A percentile compares a stretch with the other conserved stretches of the same genome.
Evolutionary conservation across 2,113 vertebrate genomes (phyloP).

Genomic region (Chlorodrepanis virens): DNA sequence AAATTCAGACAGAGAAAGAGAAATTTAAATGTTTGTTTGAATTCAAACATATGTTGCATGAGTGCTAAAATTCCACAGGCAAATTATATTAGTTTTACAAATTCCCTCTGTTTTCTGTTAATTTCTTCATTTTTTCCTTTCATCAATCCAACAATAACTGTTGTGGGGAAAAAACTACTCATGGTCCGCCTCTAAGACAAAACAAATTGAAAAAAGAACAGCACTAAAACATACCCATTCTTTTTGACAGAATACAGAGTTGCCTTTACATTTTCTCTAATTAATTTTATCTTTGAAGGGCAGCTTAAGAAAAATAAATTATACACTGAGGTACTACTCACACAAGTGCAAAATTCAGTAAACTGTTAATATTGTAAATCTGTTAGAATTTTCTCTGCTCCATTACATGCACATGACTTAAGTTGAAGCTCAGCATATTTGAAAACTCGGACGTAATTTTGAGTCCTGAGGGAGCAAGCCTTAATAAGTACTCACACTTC

Average conservation of each 20-base stretch:
- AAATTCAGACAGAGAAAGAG: background rate
- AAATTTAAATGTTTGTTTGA: background rate
- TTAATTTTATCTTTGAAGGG: background rate
- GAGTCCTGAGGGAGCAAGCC: background rate
- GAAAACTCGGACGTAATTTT: background rate
- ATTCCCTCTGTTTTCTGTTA: background rate
- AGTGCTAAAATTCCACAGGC: background rate
- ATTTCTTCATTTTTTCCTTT: background rate
- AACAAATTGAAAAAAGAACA: background rate
- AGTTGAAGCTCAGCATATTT: conserved; percentile 1
- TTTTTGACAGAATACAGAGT: background rate
- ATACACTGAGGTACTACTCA: background rate
- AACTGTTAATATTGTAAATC: background rate
- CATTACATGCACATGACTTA: background rate
- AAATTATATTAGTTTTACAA: background rate
- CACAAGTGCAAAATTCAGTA: background rate
- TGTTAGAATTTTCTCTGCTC: background rate
- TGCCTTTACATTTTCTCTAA: background rate
- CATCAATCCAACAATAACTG: background rate
- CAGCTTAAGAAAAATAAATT: background rate
- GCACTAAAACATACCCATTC: background rate
- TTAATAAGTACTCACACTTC: conserved; percentile 15
- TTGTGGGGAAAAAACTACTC: background rate
- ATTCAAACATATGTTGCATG: background rate
- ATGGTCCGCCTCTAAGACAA: background rate